These are phyloP conservation scores for Pseudochaenichthys georgianus DNA, from an alignment of 2,797 vertebrate genomes.

Conservation along the genomic window DNA sequence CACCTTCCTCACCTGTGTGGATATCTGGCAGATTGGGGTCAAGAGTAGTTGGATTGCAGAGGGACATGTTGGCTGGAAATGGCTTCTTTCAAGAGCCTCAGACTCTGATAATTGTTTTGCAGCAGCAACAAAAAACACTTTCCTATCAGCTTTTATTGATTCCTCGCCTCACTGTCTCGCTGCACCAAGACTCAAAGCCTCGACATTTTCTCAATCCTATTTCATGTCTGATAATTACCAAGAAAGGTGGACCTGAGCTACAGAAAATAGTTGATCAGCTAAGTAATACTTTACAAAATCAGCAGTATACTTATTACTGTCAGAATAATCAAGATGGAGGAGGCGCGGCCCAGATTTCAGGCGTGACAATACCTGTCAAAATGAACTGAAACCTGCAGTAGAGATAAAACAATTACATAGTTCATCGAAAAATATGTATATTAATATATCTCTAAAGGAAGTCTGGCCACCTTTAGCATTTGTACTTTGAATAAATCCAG, in stretches of 20 bases:
- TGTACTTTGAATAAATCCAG: too few relatives aligned
- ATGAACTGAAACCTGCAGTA: too few relatives aligned
- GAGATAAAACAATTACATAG: too few relatives aligned
- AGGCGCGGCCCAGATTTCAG: too few relatives aligned
- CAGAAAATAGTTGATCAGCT: conserved; percentile 11
- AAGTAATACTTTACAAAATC: too few relatives aligned
- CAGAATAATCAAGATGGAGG: too few relatives aligned
- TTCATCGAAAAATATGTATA: too few relatives aligned
- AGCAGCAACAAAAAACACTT: conserved; percentile 6
- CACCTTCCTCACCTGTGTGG: conserved; percentile 34
- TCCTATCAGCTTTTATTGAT: conserved; percentile 69
- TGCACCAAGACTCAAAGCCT: conserved; percentile 41
- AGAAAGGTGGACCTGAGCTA: neutral
- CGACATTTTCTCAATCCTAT: conserved; percentile 43
- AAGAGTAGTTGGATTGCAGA: conserved; percentile 63
- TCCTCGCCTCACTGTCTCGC: conserved; percentile 34
- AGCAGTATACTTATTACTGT: too few relatives aligned
- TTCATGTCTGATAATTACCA: conserved; percentile 45
- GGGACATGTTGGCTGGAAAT: conserved; percentile 55
- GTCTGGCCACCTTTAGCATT: too few relatives aligned
- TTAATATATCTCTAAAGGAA: too few relatives aligned
- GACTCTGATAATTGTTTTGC: conserved; percentile 67
- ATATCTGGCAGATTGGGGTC: conserved; percentile 77
- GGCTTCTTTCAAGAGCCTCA: conserved; percentile 50
- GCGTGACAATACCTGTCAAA: too few relatives aligned